phyloP scores from a whole-genome alignment of 2,797 vertebrate species.

The Pseudochirops corinnae region DNA sequence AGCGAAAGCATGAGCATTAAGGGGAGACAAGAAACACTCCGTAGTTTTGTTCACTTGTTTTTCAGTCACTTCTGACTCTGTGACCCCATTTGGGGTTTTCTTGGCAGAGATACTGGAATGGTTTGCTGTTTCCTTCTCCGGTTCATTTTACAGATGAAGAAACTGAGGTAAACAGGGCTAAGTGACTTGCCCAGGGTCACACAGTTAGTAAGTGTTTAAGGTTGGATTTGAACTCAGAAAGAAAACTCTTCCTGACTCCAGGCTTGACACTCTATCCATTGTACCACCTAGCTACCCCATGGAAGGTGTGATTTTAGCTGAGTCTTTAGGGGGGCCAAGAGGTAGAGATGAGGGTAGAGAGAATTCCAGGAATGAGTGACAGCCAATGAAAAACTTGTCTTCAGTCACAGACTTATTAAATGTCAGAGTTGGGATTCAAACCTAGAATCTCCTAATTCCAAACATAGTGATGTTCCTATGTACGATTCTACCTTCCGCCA shows the following conservation, averaged over 20 bases:
- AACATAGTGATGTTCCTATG: background rate
- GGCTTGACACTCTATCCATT: background rate
- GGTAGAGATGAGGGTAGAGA: background rate
- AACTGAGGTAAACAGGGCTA: background rate
- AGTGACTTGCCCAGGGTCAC: background rate
- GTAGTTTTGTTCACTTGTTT: background rate
- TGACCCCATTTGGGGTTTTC: background rate
- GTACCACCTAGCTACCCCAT: background rate
- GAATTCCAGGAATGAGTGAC: background rate
- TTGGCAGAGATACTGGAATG: background rate
- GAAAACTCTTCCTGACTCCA: background rate
- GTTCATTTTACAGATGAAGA: background rate
- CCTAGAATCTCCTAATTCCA: background rate
- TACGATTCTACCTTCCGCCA: background rate
- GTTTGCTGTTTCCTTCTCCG: background rate
- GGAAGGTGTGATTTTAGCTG: background rate
- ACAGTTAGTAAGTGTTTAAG: background rate
- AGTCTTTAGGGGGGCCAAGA: background rate
- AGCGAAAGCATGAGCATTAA: background rate
- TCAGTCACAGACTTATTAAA: background rate
- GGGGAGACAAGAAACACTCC: background rate
- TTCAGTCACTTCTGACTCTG: background rate
- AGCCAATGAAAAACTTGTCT: background rate
- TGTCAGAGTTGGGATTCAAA: background rate
- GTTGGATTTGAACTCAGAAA: background rate